Base-by-base conservation (phyloP, 1,140 invertebrate genomes). In the Eueides isabella region DNA sequence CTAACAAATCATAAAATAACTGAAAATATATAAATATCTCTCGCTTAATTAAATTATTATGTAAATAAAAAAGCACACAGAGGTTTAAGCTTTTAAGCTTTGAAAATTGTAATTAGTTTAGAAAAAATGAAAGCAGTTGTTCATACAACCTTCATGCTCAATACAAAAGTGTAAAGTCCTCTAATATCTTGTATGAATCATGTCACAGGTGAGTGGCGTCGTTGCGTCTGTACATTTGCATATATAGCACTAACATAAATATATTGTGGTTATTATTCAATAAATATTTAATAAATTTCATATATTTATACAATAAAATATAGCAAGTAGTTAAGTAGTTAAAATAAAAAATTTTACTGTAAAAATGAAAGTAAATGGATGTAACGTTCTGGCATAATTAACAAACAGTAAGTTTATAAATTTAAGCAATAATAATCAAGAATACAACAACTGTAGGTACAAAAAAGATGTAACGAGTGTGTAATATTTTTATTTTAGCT, bases 191-290 rank as follows among this genome's bases (percentile, higher is more conserved):
- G 19, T 48, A 44, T 74, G 72, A 74, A 14, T 74, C 72, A 68
- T 44, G 35, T 55, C 14, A 7, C 30, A 64, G 65, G 70, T 68
- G 70, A 72, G 35, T 38, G 33, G 74, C 65, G 74, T 30, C 74
- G 48, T 23, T 65, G 66, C 31, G 74, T 76, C 74, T 68, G 30
- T 19, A n/a, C 41, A 67, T 33, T 9, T 9, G 16, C n/a, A 55
- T 55, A 55, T 26, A 23, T 12, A 55, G 19, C 1, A 26, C 26
- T 55, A 2, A n/a, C 48, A 55, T 55, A 11, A 23, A 55, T 55
- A 23, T 55, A 55, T 26, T 7, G 41, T 19, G n/a, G 9, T 23
- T 12, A 12, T 55, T 7, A 55, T 23, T 26, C 9, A 55, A n/a
- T 48, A 48, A 19, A 48, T 48, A 19, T 7, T 38, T 16, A 38